Base-by-base conservation (phyloP, 2,797 vertebrate genomes). In the Arnoldichthys spilopterus region DNA sequence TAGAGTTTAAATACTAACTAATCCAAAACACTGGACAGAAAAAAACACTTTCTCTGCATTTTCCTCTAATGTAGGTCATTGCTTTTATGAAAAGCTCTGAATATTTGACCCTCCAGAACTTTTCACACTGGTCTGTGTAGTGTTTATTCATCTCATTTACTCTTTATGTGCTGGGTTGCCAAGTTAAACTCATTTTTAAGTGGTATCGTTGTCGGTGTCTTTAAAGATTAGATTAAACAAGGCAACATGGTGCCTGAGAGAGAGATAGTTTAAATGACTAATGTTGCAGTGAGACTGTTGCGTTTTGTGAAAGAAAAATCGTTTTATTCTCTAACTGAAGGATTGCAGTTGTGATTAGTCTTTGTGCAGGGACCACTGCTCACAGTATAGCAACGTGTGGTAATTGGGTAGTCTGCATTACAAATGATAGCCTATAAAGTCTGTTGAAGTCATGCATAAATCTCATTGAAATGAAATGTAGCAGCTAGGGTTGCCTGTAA, bases 391-490 rank as follows among this genome's bases (percentile, higher is more conserved):
- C 71, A 72, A 26, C 51, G 20, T 24, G 16, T 34, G 47, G 68
- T 72, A 78, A 78, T 78, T 72, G 70, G 77, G 37, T 45, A 66
- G 47, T 79, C 37, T 66, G 6, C 28, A 73, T 79, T 56, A 59
- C 61, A 67, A 64, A 79, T 79, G 70, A 59, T 56, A 1, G 7
- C 59, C 34, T 66, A 72, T 66, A 34, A 45, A 73, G 59, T 32
- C 18, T 32, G 12, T 64, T 34, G 70, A 72, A 66, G 22, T 6
- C 26, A 24, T 16, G 26, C 49, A 66, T 66, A 78, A 56, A 58
- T 78, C 32, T 30, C 69, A 15, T 37, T 37, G 11, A 56, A 56
- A 71, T 56, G 69, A 54, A 71, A 71, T 56, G 69, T 71, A 56
- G 32, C 13, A 6, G 32, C 30, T 28, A 5, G 18, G 30, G 24